Evolutionary conservation across 2,888 invertebrate species (phyloP).

Genomic region (Drosophila prolongata): DNA sequence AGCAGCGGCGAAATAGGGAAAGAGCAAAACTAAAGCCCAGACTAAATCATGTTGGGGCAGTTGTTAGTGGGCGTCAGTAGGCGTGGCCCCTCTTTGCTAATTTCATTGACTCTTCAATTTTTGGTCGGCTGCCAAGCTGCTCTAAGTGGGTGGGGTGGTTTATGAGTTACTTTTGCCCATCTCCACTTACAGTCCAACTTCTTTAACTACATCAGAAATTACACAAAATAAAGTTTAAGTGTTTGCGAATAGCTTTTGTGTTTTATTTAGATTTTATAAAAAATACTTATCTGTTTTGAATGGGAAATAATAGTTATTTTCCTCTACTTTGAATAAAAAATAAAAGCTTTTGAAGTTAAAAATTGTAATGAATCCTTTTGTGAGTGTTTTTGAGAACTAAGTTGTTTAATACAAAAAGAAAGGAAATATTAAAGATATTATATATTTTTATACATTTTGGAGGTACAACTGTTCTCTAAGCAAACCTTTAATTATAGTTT

Average conservation of each 20-base stretch:
- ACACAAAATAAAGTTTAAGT: no score
- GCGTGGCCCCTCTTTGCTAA: slow-evolving; percentile 64
- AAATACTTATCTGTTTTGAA: no score
- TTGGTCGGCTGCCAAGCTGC: slow-evolving; percentile 60
- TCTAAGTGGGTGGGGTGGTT: slow-evolving; percentile 55
- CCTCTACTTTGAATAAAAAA: no score
- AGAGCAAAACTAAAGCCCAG: slow-evolving; percentile 47
- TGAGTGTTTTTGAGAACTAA: no score
- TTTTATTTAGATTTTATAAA: no score
- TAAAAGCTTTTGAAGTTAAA: no score
- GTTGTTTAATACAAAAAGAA: no score
- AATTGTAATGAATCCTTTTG: no score
- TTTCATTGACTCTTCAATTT: slow-evolving; percentile 67
- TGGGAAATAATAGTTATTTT: no score
- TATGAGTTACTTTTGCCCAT: slow-evolving; percentile 27
- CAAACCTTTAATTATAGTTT: slow-evolving; percentile 54
- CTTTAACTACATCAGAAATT: slow-evolving; percentile 4
- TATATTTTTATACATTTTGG: no score
- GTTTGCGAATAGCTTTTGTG: no score
- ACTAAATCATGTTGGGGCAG: slow-evolving; percentile 54
- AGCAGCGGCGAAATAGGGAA: neutral
- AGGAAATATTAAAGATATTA: no score
- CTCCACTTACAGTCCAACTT: neutral
- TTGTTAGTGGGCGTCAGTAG: slow-evolving; percentile 32
- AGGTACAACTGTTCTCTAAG: slow-evolving; percentile 15